A percentile compares a stretch with the other conserved stretches of the same genome.
Evolutionary conservation across 1,140 invertebrate species (phyloP).

Genomic region (Eumeta japonica): DNA sequence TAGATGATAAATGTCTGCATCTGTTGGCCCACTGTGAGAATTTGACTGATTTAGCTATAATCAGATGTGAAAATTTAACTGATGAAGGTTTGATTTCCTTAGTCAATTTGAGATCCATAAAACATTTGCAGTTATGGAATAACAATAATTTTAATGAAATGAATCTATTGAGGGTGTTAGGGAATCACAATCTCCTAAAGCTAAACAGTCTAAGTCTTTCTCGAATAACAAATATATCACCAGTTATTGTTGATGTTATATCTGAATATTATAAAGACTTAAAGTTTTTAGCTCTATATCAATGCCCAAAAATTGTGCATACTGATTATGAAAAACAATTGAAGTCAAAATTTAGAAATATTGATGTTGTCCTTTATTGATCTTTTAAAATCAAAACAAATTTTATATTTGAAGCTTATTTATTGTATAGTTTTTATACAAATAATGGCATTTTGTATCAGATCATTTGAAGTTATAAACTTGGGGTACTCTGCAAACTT

Average conservation of each 20-base stretch:
- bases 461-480: too few species aligned
- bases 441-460: slow-evolving; percentile 25
- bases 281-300: slow-evolving; percentile 46
- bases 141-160: slow-evolving; percentile 41
- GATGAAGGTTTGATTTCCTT: slow-evolving; percentile 35
- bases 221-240: slow-evolving; percentile 39
- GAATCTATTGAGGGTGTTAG: slow-evolving; percentile 29
- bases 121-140: slow-evolving; percentile 49
- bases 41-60: slow-evolving; percentile 41
- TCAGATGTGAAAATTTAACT: slow-evolving; percentile 45
- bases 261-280: slow-evolving; percentile 45
- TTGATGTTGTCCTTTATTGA: slow-evolving; percentile 45
- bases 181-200: slow-evolving; percentile 23
- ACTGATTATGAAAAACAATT: slow-evolving; percentile 47
- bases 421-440: slow-evolving; percentile 26
- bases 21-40: slow-evolving; percentile 33
- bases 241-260: slow-evolving; percentile 38
- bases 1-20: slow-evolving; percentile 35
- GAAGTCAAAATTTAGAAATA: slow-evolving; percentile 47
- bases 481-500: too few species aligned
- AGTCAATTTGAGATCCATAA: slow-evolving; percentile 26
- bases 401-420: slow-evolving; percentile 9
- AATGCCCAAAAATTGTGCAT: slow-evolving; percentile 43
- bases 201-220: slow-evolving; percentile 45
- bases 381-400: slow-evolving; percentile 8